phyloP scores from a whole-genome alignment of 2,113 vertebrate genomes.

The Hippopotamus amphibius region DNA sequence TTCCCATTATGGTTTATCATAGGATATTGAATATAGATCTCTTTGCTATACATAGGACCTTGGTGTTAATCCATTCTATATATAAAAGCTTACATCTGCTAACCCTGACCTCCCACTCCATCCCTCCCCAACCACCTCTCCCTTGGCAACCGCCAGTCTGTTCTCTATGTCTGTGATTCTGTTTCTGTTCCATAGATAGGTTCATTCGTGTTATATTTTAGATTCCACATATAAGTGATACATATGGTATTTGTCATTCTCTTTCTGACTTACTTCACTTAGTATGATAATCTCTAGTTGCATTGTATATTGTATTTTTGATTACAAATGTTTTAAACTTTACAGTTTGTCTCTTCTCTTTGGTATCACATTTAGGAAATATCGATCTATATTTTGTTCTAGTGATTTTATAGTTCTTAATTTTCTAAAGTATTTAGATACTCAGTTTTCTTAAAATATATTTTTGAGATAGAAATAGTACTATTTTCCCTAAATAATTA shows the following conservation, averaged over 20 bases:
- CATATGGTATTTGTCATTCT: background rate
- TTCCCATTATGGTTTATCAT: background rate
- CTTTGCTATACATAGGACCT: background rate
- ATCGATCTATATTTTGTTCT: background rate
- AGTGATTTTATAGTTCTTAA: background rate
- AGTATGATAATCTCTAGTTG: background rate
- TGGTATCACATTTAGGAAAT: background rate
- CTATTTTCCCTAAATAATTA: background rate
- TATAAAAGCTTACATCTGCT: background rate
- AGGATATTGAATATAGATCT: background rate
- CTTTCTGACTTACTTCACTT: background rate
- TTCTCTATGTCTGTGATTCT: background rate
- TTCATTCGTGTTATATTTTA: background rate
- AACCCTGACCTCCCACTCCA: background rate
- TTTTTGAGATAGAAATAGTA: background rate
- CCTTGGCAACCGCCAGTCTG: background rate
- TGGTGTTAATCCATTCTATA: background rate
- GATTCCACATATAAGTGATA: background rate
- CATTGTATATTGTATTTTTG: background rate
- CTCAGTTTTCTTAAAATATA: background rate
- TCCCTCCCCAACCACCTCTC: background rate
- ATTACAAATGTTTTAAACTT: background rate
- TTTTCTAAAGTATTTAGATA: background rate
- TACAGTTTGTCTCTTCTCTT: background rate
- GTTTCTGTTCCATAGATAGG: background rate